phyloP scores from a whole-genome alignment of 2,113 vertebrate genomes.

The Xerus inauris region DNA sequence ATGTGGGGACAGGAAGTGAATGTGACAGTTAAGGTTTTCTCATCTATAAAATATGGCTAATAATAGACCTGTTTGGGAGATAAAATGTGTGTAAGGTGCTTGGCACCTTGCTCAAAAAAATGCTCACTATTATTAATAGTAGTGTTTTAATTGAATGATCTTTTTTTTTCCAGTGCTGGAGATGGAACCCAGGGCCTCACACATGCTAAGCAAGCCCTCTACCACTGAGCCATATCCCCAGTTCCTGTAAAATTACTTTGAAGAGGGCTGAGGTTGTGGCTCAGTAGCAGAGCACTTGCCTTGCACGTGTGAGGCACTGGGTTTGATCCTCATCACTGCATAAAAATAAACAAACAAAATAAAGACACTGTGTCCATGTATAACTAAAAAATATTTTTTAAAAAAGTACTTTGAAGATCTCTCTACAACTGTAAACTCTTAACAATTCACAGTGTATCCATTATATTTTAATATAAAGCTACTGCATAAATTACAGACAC shows the following conservation, averaged over 20 bases:
- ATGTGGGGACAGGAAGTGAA: slow-evolving; percentile 41
- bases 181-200: not conserved
- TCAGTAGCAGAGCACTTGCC: too few species aligned
- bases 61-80: slow-evolving; percentile 26
- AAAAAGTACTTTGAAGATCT: slow-evolving; percentile 48
- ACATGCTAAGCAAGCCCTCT: not conserved
- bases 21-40: slow-evolving; percentile 29
- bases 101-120: slow-evolving; percentile 27
- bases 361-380: too few species aligned
- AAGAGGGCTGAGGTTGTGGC: too few species aligned
- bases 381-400: too few species aligned
- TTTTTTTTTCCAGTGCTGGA: not conserved
- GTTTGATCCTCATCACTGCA: too few species aligned
- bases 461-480: slow-evolving; percentile 31
- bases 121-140: slow-evolving; percentile 12
- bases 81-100: slow-evolving; percentile 35
- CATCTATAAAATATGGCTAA: slow-evolving; percentile 58
- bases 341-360: too few species aligned
- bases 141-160: slow-evolving; percentile 35
- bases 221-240: not conserved
- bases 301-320: too few species aligned
- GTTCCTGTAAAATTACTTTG: not conserved
- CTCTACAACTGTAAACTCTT: slow-evolving; percentile 6
- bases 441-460: not conserved
- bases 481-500: slow-evolving; percentile 12